phyloP scores from a whole-genome alignment of 2,888 invertebrate genomes.

The Eilema griseolum region DNA sequence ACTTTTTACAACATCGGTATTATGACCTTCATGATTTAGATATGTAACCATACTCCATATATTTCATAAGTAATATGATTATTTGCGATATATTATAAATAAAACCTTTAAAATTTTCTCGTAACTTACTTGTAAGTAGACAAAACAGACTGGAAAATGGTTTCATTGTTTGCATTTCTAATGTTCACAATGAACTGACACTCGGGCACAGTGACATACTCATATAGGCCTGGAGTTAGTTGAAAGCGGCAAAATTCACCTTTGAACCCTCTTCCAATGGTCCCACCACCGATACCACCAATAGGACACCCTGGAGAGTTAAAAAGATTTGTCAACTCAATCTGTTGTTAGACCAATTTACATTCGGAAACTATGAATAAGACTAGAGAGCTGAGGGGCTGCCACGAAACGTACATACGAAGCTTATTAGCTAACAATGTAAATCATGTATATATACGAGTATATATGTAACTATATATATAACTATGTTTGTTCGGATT shows the following conservation, averaged over 20 bases:
- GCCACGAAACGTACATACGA: not conserved
- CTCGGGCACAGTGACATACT: slow-evolving; percentile 93
- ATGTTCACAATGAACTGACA: slow-evolving; percentile 97
- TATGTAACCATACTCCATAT: too few species aligned
- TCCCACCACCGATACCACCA: slow-evolving; percentile 86
- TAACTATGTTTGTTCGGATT: too few species aligned
- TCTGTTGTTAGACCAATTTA: not conserved
- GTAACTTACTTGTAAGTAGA: slow-evolving; percentile 90
- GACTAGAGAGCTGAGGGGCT: not conserved
- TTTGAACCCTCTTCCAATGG: slow-evolving; percentile 96
- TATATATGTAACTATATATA: too few species aligned
- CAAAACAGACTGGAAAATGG: slow-evolving; percentile 92
- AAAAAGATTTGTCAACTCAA: slow-evolving; percentile 20
- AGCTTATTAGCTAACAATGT: not conserved
- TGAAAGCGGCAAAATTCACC: slow-evolving; percentile 98
- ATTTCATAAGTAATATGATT: not conserved
- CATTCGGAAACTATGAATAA: not conserved
- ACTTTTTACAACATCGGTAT: too few species aligned
- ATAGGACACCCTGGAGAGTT: slow-evolving; percentile 87
- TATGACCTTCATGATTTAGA: too few species aligned
- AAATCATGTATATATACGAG: too few species aligned
- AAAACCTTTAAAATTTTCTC: not conserved
- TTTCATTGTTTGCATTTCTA: slow-evolving; percentile 88
- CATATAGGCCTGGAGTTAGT: slow-evolving; percentile 95
- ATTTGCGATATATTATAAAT: not conserved